phyloP scores from a whole-genome alignment of 1,140 invertebrate species.

The Paralvinella palmiformis region DNA sequence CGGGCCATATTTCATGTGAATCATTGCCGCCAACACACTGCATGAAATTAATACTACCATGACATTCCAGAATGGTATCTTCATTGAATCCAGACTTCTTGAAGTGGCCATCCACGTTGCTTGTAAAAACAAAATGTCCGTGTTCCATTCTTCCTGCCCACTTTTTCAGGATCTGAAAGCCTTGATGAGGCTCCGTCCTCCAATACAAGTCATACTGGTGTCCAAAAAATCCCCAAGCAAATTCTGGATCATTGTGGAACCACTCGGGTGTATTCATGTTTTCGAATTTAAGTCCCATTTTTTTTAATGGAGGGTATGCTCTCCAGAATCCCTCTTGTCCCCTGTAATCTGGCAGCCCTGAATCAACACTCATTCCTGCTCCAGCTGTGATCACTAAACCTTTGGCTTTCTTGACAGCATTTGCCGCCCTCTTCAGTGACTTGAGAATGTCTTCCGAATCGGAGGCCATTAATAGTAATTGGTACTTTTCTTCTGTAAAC shows the following conservation, averaged over 20 bases:
- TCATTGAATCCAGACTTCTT: slow-evolving; percentile 16
- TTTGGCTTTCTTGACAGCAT: neutral
- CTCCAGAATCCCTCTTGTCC: slow-evolving; percentile 13
- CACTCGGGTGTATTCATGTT: slow-evolving; percentile 11
- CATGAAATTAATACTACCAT: slow-evolving; percentile 9
- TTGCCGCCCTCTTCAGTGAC: neutral
- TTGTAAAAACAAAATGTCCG: slow-evolving; percentile 15
- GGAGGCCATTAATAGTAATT: too few relatives aligned
- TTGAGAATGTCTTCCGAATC: too few relatives aligned
- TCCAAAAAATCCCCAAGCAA: slow-evolving; percentile 15
- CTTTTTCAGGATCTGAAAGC: slow-evolving; percentile 12
- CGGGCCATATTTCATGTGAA: neutral
- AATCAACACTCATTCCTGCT: slow-evolving; percentile 13
- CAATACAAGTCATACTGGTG: slow-evolving; percentile 13
- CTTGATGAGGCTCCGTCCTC: slow-evolving; percentile 7
- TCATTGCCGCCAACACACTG: slow-evolving; percentile 1
- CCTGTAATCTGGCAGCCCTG: slow-evolving; percentile 12
- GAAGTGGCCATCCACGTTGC: slow-evolving; percentile 19
- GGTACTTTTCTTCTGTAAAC: too few relatives aligned
- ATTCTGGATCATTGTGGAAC: slow-evolving; percentile 11
- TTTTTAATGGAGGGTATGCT: slow-evolving; percentile 11
- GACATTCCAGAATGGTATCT: slow-evolving; percentile 10
- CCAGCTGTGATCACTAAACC: slow-evolving; percentile 10
- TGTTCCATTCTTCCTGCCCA: slow-evolving; percentile 10
- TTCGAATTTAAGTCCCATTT: neutral